Evolutionary conservation across 1,140 invertebrate genomes (phyloP), one percentile per base, ranked within the genome.

Genomic region (Schlechtendalia chinensis): DNA sequence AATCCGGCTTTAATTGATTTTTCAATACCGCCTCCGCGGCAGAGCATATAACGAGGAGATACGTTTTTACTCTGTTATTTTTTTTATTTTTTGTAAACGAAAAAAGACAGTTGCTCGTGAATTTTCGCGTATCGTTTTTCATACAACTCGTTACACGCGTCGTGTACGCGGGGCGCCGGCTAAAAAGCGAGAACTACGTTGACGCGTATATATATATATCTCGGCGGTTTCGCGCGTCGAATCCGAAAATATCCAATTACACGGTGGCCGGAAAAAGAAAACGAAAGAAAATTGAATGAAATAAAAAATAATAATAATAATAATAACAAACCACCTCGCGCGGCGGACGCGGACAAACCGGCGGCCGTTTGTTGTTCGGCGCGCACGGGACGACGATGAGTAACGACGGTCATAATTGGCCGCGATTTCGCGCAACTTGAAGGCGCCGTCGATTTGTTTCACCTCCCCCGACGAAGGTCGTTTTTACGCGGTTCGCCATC

Each of bases 241-340:
- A 69, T 69, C 50, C 39, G 50, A 69, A 69, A 69, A 69, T 69
- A 69, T 69, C 22, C 67, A 69, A 69, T 69, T 69, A 69, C 67
- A 69, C 67, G 39, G 39, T 69, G 22, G 45, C 65, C 4, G 65
- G 65, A 69, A 29, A 69, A 47, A 47, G 27, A 67, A 67, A 16
- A 22, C 1, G 29, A 22, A 39, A 11, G n/a, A 32, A 47, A 67
- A 22, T 61, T 12, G 32, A 65, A 39, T n/a, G 19, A 22, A 67
- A 67, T n/a, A n/a, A 69, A 67, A 67, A 45, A 14, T 45, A 45
- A 45, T 10, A 45, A 5, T 45, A 45, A 45, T 39, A 47, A 47
- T 47, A 22, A 32, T 39, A 22, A 69, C 32, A 69, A 45, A 69
- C 63, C 45, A n/a, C n/a, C n/a, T n/a, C n/a, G n/a, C n/a, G n/a